Percentiles rank a stretch among this genome's conserved stretches.
Evolutionary conservation across 2,797 vertebrate species (phyloP).

Genomic region (Synaphobranchus kaupii): DNA sequence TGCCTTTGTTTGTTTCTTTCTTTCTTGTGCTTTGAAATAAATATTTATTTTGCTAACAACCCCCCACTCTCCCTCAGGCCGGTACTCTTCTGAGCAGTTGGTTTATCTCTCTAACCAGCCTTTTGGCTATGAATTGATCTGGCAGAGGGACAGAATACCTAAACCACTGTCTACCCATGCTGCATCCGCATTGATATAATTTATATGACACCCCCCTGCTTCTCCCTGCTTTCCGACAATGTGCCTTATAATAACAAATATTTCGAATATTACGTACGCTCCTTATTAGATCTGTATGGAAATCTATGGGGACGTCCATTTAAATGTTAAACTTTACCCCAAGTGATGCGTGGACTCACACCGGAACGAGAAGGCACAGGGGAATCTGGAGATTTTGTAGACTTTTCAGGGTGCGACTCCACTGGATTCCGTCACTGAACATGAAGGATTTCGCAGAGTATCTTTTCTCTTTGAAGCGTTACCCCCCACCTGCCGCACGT

Average conservation of each 20-base stretch:
- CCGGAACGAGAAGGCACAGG: neutral
- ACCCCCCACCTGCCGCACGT: neutral
- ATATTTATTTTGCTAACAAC: neutral
- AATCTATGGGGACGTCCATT: neutral
- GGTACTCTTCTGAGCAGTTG: neutral
- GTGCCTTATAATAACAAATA: neutral
- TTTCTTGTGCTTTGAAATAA: neutral
- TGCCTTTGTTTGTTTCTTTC: neutral
- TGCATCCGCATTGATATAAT: conserved; percentile 34
- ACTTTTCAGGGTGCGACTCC: neutral
- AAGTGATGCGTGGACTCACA: neutral
- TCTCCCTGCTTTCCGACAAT: neutral
- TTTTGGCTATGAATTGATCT: neutral
- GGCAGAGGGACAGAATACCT: neutral
- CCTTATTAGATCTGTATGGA: neutral
- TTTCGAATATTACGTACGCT: neutral
- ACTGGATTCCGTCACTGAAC: neutral
- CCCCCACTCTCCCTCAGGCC: neutral
- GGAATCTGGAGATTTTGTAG: neutral
- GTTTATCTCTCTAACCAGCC: neutral
- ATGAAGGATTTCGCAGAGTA: neutral
- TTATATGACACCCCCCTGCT: conserved; percentile 37
- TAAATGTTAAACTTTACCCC: neutral
- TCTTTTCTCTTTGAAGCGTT: neutral
- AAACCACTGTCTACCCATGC: conserved; percentile 38